Conservation (phyloP, 37 sponge, comb jelly and placozoan genomes). For the Spongilla lacustris region DNA sequence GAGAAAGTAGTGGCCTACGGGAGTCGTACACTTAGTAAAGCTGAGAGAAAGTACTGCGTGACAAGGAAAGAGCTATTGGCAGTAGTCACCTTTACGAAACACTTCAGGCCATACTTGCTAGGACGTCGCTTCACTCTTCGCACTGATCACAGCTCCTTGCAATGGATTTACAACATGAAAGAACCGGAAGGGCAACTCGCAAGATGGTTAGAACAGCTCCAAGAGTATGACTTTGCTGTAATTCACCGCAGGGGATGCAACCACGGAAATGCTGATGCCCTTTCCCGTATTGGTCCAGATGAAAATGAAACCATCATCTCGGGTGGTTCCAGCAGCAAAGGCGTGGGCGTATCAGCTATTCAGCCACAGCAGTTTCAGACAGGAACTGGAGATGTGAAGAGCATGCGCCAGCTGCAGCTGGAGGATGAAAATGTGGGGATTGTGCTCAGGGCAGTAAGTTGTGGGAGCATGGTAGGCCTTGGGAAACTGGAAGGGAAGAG, state of each 20-base stretch:
- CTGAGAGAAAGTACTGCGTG: conserved; percentile 35
- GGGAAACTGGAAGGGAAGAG: background rate
- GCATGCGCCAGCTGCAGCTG: background rate
- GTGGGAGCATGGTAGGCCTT: no score
- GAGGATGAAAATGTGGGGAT: background rate
- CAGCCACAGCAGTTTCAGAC: background rate
- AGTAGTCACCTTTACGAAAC: conserved; percentile 13
- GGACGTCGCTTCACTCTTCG: conserved; percentile 2
- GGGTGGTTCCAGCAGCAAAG: background rate
- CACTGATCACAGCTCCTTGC: conserved; percentile 31
- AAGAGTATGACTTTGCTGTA: conserved; percentile 31
- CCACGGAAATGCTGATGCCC: conserved; percentile 46
- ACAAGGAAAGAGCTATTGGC: conserved; percentile 40
- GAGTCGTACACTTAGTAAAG: conserved; percentile 8
- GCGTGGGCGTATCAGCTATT: background rate
- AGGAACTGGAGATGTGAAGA: background rate
- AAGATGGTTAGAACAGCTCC: conserved; percentile 31
- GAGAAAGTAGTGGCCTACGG: conserved; percentile 26
- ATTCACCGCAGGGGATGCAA: conserved; percentile 27
- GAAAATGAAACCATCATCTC: background rate
- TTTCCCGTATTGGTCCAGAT: conserved; percentile 10
- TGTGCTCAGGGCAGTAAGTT: background rate
- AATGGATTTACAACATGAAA: conserved; percentile 30
- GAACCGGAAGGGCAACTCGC: conserved; percentile 42
- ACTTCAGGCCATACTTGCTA: conserved; percentile 23